Evolutionary conservation across 2,113 vertebrate genomes (phyloP).

Genomic region (Andinoacara biseriatus): DNA sequence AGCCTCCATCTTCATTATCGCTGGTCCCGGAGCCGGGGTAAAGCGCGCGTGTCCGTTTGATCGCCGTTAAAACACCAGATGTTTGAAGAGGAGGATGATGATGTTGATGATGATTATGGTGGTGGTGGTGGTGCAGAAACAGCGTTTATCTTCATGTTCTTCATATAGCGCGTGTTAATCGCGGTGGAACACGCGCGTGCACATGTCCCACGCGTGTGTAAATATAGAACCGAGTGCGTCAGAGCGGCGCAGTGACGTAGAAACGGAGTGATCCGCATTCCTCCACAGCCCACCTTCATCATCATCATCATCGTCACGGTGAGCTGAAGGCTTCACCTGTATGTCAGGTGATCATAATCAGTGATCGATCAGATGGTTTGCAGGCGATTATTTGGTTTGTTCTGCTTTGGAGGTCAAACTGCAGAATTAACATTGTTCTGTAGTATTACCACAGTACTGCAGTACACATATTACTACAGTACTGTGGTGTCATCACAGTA

Average conservation of each 20-base stretch:
- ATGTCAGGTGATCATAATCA: neutral
- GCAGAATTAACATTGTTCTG: too few species aligned
- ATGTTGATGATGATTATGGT: slow-evolving; percentile 16
- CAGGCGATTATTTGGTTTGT: too few species aligned
- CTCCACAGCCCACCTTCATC: slow-evolving; percentile 23
- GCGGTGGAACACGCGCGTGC: neutral
- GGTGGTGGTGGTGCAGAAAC: slow-evolving; percentile 11
- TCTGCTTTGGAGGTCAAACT: too few species aligned
- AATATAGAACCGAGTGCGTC: slow-evolving; percentile 63
- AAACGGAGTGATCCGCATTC: slow-evolving; percentile 38
- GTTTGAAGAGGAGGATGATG: slow-evolving; percentile 25
- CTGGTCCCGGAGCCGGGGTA: neutral
- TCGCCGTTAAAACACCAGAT: neutral
- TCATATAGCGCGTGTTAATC: neutral
- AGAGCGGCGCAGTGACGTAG: slow-evolving; percentile 46
- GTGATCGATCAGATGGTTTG: neutral
- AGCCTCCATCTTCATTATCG: neutral
- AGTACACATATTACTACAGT: too few species aligned
- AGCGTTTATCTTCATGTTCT: neutral
- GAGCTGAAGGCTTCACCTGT: neutral
- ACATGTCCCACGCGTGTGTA: slow-evolving; percentile 22
- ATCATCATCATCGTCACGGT: slow-evolving; percentile 13
- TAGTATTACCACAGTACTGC: too few species aligned
- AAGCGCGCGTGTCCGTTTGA: neutral
- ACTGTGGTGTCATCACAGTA: too few species aligned